Conservation (phyloP, 2,888 invertebrate genomes). For the Rhorus exstirpatorius region DNA sequence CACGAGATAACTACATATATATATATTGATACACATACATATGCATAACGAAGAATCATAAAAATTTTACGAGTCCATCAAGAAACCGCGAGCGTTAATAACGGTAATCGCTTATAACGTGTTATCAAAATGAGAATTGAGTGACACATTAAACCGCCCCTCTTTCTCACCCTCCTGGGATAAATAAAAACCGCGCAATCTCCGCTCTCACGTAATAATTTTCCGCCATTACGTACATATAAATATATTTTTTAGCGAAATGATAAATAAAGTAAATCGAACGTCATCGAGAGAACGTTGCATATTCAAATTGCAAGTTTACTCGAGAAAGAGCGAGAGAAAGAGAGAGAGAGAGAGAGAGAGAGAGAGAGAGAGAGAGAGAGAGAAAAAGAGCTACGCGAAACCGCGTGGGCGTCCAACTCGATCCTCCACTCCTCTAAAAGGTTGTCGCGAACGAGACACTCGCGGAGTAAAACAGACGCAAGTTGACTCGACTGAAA, state of each 20-base stretch:
- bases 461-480: constrained; percentile 6
- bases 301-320: constrained; percentile 55
- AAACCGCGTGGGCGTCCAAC: constrained; percentile 58
- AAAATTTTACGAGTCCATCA: constrained; percentile 62
- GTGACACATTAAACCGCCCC: constrained; percentile 22
- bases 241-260: no score
- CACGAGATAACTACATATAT: no score
- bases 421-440: constrained; percentile 64
- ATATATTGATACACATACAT: no score
- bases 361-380: neutral
- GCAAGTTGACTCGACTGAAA: neutral
- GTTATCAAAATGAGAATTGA: constrained; percentile 58
- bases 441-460: constrained; percentile 60
- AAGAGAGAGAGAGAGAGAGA: neutral
- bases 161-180: constrained; percentile 44
- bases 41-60: constrained; percentile 31
- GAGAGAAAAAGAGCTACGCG: neutral
- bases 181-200: constrained; percentile 1
- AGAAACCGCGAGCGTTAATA: constrained; percentile 59
- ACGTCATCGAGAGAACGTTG: constrained; percentile 48
- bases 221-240: constrained; percentile 13
- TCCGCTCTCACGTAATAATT: constrained; percentile 23
- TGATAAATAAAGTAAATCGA: constrained; percentile 49
- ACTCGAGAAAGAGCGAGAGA: neutral
- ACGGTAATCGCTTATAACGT: constrained; percentile 61